Evolutionary conservation across 2,113 vertebrate genomes (phyloP).

Genomic region (Rattus norvegicus): GRCr8 NC_086023.1:120957501-120958000

Average conservation of each 20-base stretch:
- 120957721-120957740: background rate
- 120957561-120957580: background rate
- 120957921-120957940: background rate
- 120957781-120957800: background rate
- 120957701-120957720: background rate
- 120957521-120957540: background rate
- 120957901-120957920: background rate
- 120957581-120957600: background rate
- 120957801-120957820: background rate
- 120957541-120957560: background rate
- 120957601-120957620: background rate
- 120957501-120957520: background rate
- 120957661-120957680: background rate
- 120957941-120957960: background rate
- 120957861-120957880: background rate
- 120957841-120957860: background rate
- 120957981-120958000: background rate
- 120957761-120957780: background rate
- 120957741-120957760: background rate
- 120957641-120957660: background rate
- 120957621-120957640: background rate
- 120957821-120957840: background rate
- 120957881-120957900: background rate
- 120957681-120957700: background rate
- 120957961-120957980: slow-evolving; percentile 8